phyloP scores from a whole-genome alignment of 1,140 invertebrate genomes.

The Diabrotica undecimpunctata region DNA sequence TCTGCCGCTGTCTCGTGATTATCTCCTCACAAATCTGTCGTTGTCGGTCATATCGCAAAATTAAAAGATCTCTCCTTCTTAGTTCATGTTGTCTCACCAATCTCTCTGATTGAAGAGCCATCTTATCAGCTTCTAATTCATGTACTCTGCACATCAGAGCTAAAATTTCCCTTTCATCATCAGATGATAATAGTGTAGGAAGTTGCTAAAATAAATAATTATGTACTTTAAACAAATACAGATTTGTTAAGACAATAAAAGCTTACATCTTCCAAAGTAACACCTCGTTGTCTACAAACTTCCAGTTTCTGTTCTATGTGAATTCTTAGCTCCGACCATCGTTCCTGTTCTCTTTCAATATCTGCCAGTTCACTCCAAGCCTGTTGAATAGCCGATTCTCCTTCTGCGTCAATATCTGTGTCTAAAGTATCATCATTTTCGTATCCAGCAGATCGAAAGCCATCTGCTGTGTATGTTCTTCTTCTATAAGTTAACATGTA shows the following conservation, averaged over 20 bases:
- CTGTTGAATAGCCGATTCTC: slow-evolving; percentile 60
- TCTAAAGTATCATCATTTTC: slow-evolving; percentile 29
- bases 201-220: slow-evolving; percentile 60
- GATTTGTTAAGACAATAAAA: neutral
- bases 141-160: slow-evolving; percentile 82
- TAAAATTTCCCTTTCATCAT: slow-evolving; percentile 82
- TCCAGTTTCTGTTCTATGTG: slow-evolving; percentile 77
- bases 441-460: slow-evolving; percentile 42
- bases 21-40: slow-evolving; percentile 86
- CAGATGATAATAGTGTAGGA: slow-evolving; percentile 75
- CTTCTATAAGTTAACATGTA: slow-evolving; percentile 17
- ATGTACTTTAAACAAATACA: no score
- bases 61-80: slow-evolving; percentile 73
- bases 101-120: slow-evolving; percentile 82
- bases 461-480: slow-evolving; percentile 36
- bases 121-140: slow-evolving; percentile 87
- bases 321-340: slow-evolving; percentile 69
- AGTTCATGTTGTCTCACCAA: slow-evolving; percentile 82
- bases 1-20: slow-evolving; percentile 77
- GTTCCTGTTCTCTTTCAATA: slow-evolving; percentile 80
- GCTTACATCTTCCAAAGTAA: slow-evolving; percentile 75
- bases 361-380: slow-evolving; percentile 80
- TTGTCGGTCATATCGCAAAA: slow-evolving; percentile 80
- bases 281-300: slow-evolving; percentile 67
- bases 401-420: slow-evolving; percentile 34